Conservation (phyloP, 2,113 vertebrate species). For the Oreocharis arfaki region DNA sequence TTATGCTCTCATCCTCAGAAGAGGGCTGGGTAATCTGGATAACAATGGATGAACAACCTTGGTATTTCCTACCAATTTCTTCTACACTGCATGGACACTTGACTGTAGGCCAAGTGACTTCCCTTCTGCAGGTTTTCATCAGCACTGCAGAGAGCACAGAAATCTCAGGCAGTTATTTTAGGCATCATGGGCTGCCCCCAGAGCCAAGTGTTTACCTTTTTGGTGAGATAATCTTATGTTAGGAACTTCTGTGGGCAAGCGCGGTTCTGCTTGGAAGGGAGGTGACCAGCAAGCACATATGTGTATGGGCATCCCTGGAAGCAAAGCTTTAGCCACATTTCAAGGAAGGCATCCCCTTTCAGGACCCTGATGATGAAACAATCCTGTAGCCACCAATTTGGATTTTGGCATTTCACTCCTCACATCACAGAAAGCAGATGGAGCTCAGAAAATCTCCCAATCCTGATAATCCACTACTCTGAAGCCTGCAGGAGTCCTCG, state of each 20-base stretch:
- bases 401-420: not conserved
- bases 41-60: not conserved
- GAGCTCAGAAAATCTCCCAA: rapidly evolving
- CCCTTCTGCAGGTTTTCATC: not conserved
- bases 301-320: not conserved
- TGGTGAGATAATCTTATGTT: not conserved
- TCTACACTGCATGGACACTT: not conserved
- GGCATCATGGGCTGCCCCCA: not conserved
- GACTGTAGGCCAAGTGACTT: not conserved
- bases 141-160: not conserved
- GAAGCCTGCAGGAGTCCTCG: not conserved
- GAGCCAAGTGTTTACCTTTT: not conserved
- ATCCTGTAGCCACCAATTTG: not conserved
- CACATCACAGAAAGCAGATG: not conserved
- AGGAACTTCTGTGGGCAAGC: rapidly evolving
- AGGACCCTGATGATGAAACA: not conserved
- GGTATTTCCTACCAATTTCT: not conserved
- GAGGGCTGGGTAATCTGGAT: not conserved
- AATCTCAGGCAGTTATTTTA: not conserved
- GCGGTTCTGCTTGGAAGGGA: not conserved
- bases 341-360: not conserved
- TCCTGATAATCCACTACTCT: not conserved
- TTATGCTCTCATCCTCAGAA: not conserved
- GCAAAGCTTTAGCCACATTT: not conserved
- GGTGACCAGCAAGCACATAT: not conserved